Evolutionary conservation across 2,113 vertebrate genomes (phyloP).

Genomic region (Sinocyclocheilus anshuiensis): DNA sequence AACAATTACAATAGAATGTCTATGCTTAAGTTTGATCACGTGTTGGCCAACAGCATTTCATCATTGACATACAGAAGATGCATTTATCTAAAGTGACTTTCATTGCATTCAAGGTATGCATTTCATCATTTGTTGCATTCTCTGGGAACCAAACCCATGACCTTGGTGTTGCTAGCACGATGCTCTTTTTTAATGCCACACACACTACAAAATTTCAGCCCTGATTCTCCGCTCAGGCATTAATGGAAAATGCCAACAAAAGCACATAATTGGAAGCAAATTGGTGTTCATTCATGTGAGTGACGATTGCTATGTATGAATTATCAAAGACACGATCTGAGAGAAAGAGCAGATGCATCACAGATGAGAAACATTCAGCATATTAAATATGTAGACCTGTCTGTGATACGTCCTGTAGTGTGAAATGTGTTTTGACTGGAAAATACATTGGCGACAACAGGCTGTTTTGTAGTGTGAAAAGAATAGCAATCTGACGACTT

Average conservation of each 20-base stretch:
- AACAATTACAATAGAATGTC: not conserved
- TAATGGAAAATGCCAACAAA: not conserved
- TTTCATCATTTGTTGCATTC: too few relatives aligned
- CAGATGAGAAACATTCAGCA: not conserved
- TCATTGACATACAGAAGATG: too few relatives aligned
- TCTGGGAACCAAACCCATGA: not conserved
- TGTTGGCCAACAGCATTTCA: not conserved
- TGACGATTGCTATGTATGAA: not conserved
- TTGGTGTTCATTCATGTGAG: not conserved
- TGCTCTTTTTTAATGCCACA: not conserved
- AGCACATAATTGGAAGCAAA: not conserved
- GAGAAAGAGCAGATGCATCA: not conserved
- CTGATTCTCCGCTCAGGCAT: not conserved
- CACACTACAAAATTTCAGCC: not conserved
- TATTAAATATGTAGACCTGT: not conserved
- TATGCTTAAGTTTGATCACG: too few relatives aligned
- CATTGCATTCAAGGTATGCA: too few relatives aligned
- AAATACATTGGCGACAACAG: too few relatives aligned
- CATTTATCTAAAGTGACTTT: too few relatives aligned
- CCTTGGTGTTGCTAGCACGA: not conserved
- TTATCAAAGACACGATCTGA: not conserved
- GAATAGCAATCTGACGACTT: not conserved
- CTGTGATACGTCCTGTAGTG: not conserved
- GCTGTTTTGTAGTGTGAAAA: not conserved
- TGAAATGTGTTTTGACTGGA: not conserved